Evolutionary conservation across 2,113 vertebrate genomes (phyloP).

Genomic region (Rhinopomastus cyanomelas): DNA sequence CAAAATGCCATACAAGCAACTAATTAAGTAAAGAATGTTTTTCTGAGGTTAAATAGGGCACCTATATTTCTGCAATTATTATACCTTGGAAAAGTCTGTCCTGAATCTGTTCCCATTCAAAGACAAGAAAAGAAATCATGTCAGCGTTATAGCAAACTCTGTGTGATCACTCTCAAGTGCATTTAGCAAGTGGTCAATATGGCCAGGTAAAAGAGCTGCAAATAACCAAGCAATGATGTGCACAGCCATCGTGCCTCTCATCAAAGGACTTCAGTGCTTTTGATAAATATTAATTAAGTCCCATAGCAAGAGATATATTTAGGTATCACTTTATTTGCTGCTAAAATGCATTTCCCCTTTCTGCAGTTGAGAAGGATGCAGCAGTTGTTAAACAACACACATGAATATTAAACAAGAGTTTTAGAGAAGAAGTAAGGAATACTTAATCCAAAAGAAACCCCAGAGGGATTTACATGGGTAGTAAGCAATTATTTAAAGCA

Average conservation of each 20-base stretch:
- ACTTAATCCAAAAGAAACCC: conserved; percentile 15
- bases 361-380: not conserved
- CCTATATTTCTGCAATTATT: not conserved
- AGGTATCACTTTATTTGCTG: not conserved
- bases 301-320: not conserved
- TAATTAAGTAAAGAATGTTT: conserved; percentile 1
- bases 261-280: not conserved
- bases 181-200: not conserved
- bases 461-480: not conserved
- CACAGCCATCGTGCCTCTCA: not conserved
- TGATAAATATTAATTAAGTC: conserved; percentile 13
- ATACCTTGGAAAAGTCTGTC: not conserved
- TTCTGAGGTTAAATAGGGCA: conserved; percentile 8
- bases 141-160: not conserved
- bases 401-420: conserved; percentile 45
- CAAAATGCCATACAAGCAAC: not conserved
- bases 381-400: conserved; percentile 6
- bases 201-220: not conserved
- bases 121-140: not conserved
- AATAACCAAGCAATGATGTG: not conserved
- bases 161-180: not conserved
- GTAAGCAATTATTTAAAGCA: conserved; percentile 16
- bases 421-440: conserved; percentile 14
- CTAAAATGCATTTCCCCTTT: not conserved
- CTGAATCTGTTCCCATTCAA: not conserved